Evolutionary conservation across 2,888 invertebrate species (phyloP).

Genomic region (Gortyna flavago): DNA sequence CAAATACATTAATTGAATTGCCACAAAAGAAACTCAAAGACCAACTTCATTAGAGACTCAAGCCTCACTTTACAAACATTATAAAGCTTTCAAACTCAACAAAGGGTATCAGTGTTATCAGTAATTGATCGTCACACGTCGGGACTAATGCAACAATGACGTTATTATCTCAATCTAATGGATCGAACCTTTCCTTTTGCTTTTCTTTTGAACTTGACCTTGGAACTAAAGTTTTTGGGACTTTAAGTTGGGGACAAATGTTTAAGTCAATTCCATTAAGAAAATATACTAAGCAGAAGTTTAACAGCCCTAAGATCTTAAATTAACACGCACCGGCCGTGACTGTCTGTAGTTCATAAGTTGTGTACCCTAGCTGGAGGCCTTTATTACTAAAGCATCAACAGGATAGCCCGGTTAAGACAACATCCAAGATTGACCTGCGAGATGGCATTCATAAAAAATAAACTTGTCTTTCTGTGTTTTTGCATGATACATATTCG

Average conservation of each 20-base stretch:
- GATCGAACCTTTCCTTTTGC: constrained; percentile 36
- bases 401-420: not conserved
- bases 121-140: constrained; percentile 60
- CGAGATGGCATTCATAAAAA: not conserved
- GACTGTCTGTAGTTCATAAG: not conserved
- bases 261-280: not conserved
- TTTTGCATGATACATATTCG: not conserved
- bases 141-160: constrained; percentile 44
- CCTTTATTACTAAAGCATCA: not conserved
- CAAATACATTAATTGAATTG: not conserved
- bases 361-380: not conserved
- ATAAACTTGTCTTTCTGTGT: not conserved
- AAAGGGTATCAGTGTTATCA: constrained; percentile 49
- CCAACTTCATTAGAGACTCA: constrained; percentile 6
- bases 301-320: not conserved
- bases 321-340: no score
- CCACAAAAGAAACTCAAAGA: not conserved
- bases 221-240: constrained; percentile 2
- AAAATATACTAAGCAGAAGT: not conserved
- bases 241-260: constrained; percentile 5
- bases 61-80: constrained; percentile 1
- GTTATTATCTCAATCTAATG: constrained; percentile 49
- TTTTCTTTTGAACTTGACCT: constrained; percentile 25
- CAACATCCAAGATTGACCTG: not conserved
- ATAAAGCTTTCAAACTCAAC: constrained; percentile 33